Base-by-base conservation (phyloP, 2,888 invertebrate species). In the Archips crataeganus region DNA sequence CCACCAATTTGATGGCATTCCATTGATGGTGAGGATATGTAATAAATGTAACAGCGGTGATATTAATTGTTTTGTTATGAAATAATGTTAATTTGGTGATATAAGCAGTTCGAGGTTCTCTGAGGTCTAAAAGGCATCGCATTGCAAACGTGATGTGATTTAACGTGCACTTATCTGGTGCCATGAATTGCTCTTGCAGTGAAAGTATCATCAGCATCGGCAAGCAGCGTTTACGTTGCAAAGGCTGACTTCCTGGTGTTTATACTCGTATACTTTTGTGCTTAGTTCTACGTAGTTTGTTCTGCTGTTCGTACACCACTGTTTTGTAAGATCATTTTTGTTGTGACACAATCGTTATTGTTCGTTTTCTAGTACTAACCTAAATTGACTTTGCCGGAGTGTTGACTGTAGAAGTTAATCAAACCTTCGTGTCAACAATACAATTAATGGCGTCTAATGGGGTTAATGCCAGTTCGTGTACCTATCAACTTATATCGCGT, bases 1-100 rank as follows among this genome's bases (percentile, higher is more conserved):
- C 80, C 78, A 79, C 75, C 78, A 77, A 49, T 64, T 36, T 60
- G 45, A 42, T 45, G 42, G 51, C 51, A 10, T 23, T 51, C 3
- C 68, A 2, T 45, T 13, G 32, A 45, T 67, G 45, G 49, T 23
- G 5, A 61, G 42, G 23, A 60, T 51, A 42, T 13, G 54, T 36
- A 62, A 62, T 36, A 51, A 11, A 11, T 13, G 54, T 36, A 36
- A 54, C 39, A 51, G 13, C 11, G 15, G 2, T 3, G 57, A 59
- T 39, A 9, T 60, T 23, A 34, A 49, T 64, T 60, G 59, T 11
- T 34, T 23, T 42, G 32, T 59, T 68, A 64, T 47, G 45, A 62
- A 42, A 67, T 32, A 63, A 15, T 59, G 49, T 63, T 57, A 63
- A 45, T 42, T 47, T 13, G 62, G 42, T 73, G 39, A 69, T 64